Percentiles rank a stretch among this genome's conserved stretches.
Evolutionary conservation across 2,797 vertebrate species (phyloP).

Genomic region (Sebastes hubbsi): DNA sequence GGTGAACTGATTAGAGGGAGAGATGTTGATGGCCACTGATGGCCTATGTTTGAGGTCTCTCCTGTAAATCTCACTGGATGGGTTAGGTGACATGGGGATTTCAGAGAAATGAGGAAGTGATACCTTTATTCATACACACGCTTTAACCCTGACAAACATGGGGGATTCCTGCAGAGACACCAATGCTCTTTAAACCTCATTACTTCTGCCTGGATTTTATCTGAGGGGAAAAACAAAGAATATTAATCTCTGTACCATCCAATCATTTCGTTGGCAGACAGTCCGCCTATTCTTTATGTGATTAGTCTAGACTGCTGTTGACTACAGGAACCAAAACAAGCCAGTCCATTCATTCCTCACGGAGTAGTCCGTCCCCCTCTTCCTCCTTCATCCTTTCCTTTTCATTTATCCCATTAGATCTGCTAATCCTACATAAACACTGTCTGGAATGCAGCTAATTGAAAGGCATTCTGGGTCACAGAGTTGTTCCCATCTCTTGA

Average conservation of each 20-base stretch:
- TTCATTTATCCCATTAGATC: conserved; percentile 63
- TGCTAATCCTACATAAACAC: conserved; percentile 61
- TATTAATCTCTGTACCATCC: conserved; percentile 32
- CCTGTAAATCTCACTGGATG: conserved; percentile 9
- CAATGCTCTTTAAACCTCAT: conserved; percentile 14
- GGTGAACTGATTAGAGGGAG: background rate
- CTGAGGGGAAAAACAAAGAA: conserved; percentile 30
- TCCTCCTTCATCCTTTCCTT: conserved; percentile 54
- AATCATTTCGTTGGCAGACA: conserved; percentile 20
- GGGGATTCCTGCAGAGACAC: background rate
- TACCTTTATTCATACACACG: background rate
- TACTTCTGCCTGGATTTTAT: conserved; percentile 8
- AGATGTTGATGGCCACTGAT: background rate
- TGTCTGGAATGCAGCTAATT: conserved; percentile 62
- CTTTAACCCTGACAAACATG: background rate
- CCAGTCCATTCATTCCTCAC: conserved; percentile 55
- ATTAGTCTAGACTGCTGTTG: conserved; percentile 47
- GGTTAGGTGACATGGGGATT: background rate
- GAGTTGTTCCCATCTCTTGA: conserved; percentile 53
- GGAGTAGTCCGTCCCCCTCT: conserved; percentile 29
- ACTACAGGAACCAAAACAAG: conserved; percentile 51
- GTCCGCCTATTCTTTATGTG: conserved; percentile 36
- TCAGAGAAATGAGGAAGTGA: conserved; percentile 25
- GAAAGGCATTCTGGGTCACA: conserved; percentile 58
- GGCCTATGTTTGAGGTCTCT: conserved; percentile 10